Base-by-base conservation (phyloP, 2,113 vertebrate species). In the Ardeotis arabs region DNA sequence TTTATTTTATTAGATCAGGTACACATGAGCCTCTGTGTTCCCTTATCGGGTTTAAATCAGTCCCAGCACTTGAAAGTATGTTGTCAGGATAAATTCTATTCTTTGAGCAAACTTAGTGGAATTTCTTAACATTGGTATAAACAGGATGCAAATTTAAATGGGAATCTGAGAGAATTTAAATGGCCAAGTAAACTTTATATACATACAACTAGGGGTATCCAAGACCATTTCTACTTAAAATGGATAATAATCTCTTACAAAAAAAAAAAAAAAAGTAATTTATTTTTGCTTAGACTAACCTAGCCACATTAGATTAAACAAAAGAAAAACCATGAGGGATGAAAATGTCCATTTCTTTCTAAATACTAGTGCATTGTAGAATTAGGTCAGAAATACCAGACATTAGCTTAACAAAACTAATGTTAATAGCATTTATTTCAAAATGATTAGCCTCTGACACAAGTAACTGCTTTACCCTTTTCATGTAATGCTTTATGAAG, bases 391-490 rank as follows among this genome's bases (percentile, higher is more conserved):
- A 94, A 92, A 74, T 17, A 68, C 27, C 22, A 84, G 55, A 78
- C 2, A 1, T 24, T 18, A 78, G 47, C 14, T 45, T 77, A 85
- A 84, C 35, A 85, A 93, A 91, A 53, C 41, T 75, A 87, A 92
- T 20, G 45, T 39, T 64, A 63, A 94, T 93, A 68, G 83, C 29
- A 78, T 47, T 90, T 91, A 4, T 80, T 83, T 55, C 69, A 74
- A 83, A 88, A 83, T 62, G 0, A 91, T 84, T 93, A 96, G 85
- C 81, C 52, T 80, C 73, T 95, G 87, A 89, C 84, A 88, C 44
- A 93, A 94, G 76, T 70, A 89, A 79, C 86, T 94, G 45, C 66
- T 89, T 89, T 55, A 94, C 66, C 69, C 66, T 84, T 93, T 93
- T 87, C 89, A 74, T 70, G 18, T 83, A 89, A 87, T 50, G 49